Evolutionary conservation across 2,113 vertebrate species (phyloP), one percentile per base, ranked within the genome.

Genomic region (Scomber japonicus): DNA sequence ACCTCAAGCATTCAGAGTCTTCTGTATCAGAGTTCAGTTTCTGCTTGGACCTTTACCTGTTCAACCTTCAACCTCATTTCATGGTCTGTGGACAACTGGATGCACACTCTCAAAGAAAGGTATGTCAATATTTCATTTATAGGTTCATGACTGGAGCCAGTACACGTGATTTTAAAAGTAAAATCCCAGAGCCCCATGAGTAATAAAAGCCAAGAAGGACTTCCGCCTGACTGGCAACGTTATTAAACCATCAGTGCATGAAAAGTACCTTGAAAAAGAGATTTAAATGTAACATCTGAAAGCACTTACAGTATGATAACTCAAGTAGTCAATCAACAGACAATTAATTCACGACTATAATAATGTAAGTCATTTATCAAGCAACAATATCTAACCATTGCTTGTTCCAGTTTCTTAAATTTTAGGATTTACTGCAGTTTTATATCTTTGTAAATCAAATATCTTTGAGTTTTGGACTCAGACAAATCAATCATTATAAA

Each of bases 11-110:
- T 67, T 80, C 61, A 79, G 76, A 85, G 57, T 24, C 15, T 3
- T 86, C 24, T 62, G 49, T 75, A 83, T 67, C 79, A 56, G 59
- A 80, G 83, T 56, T 81, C 40, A 68, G 27, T 66, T 61, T 84
- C 69, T 74, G 35, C 71, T 82, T 67, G 72, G 62, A 81, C 83
- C 75, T 71, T 64, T 55, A n/a, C 50, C 40, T 71, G 44, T 61
- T 78, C 12, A 53, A 72, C 35, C 14, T 54, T 71, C 54, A 71
- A 57, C 40, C 40, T 71, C 4, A 53, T 57, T 64, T 67, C 11
- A 40, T 17, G 14, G 27, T 62, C 44, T 49, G 55, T 46, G 48
- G 49, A 77, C 60, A 82, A 72, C 6, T 5, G 35, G 31, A 49
- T 48, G 46, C 13, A 65, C 13, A 14, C n/a, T 65, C 84, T 78